Percentiles rank a stretch among this genome's conserved stretches.
phyloP scores from a whole-genome alignment of 2,797 vertebrate species.

The Hydrophis major region DNA sequence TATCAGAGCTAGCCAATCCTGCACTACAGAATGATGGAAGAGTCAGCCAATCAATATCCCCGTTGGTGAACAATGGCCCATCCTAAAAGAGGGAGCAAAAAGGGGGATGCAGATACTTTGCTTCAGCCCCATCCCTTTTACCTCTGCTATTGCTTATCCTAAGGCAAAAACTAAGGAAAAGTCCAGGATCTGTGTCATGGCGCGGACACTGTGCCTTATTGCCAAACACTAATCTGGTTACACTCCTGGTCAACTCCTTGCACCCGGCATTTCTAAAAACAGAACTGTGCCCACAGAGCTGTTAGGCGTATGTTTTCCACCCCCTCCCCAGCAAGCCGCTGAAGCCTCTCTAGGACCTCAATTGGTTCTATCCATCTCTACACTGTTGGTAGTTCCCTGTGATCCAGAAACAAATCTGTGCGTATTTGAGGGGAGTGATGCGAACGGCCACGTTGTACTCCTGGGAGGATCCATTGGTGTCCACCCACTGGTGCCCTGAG shows the following conservation, averaged over 20 bases:
- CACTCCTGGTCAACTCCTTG: conserved; percentile 43
- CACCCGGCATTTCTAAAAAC: conserved; percentile 35
- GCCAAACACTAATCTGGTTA: conserved; percentile 46
- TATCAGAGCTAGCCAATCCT: neutral
- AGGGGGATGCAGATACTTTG: conserved; percentile 51
- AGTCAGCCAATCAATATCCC: no score
- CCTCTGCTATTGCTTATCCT: no score
- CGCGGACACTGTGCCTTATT: conserved; percentile 4
- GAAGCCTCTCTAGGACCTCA: conserved; percentile 50
- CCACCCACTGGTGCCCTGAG: conserved; percentile 98
- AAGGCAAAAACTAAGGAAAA: neutral
- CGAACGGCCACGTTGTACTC: conserved; percentile 97
- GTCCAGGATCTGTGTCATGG: neutral
- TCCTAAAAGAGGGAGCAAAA: conserved; percentile 59
- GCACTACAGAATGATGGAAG: neutral
- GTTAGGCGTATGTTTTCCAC: conserved; percentile 45
- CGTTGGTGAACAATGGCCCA: neutral
- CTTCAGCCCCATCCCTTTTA: neutral
- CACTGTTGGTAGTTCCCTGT: conserved; percentile 97
- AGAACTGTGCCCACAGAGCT: conserved; percentile 15
- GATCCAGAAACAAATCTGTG: conserved; percentile 99
- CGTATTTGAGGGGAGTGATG: conserved; percentile 96
- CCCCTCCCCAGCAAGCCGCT: conserved; percentile 37
- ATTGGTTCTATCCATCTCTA: conserved; percentile 80
- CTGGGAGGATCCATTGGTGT: conserved; percentile 85